Percentiles rank a stretch among this genome's conserved stretches.
Conservation (phyloP, 2,888 invertebrate genomes). For the Ferdinandea cuprea region DNA sequence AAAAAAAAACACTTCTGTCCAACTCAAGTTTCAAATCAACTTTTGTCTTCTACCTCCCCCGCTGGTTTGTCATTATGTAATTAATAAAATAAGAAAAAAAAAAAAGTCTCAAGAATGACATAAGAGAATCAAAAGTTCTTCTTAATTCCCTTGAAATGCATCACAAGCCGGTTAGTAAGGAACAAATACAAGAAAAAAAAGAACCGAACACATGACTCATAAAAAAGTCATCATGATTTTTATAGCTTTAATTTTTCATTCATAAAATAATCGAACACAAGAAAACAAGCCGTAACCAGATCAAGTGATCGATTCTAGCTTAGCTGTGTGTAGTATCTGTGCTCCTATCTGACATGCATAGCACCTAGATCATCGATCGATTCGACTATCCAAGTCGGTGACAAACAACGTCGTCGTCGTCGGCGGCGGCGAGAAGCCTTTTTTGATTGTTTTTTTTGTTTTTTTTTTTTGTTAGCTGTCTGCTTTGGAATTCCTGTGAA, state of each 20-base stretch:
- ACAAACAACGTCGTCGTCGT: constrained; percentile 34
- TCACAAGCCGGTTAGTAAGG: constrained; percentile 39
- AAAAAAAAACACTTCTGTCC: not conserved
- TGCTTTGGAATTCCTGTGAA: constrained; percentile 57
- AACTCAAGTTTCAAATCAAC: constrained; percentile 27
- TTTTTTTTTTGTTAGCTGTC: not conserved
- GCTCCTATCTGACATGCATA: constrained; percentile 24
- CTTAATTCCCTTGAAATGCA: constrained; percentile 37
- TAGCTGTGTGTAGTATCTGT: constrained; percentile 1
- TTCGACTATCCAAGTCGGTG: constrained; percentile 34
- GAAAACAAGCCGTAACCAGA: constrained; percentile 26
- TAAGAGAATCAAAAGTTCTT: constrained; percentile 38
- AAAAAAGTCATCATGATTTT: constrained; percentile 67
- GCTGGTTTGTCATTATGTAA: constrained; percentile 41
- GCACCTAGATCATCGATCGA: constrained; percentile 49
- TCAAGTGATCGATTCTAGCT: constrained; percentile 54
- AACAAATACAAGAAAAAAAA: constrained; percentile 15
- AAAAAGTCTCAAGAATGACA: constrained; percentile 39
- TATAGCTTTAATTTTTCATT: constrained; percentile 71
- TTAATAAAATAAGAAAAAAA: constrained; percentile 35
- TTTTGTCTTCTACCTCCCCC: constrained; percentile 9
- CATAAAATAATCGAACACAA: constrained; percentile 55
- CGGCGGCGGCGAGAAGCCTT: constrained; percentile 39
- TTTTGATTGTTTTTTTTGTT: constrained; percentile 2
- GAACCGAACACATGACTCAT: constrained; percentile 60